Evolutionary conservation across 2,113 vertebrate species (phyloP).

Genomic region (Platysternon megacephalum): DNA sequence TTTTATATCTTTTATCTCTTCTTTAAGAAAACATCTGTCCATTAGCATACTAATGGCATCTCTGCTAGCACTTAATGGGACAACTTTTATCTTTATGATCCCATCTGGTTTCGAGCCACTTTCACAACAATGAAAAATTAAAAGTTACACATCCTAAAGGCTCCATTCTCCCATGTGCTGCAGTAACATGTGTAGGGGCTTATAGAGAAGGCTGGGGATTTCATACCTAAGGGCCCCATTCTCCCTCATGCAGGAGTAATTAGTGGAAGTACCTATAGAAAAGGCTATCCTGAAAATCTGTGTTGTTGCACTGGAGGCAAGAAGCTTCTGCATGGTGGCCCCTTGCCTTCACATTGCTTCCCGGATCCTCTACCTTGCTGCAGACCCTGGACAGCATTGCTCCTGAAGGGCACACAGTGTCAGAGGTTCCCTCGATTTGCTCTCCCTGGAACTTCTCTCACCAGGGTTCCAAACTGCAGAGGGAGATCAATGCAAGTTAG

Average conservation of each 20-base stretch:
- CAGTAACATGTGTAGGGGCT: neutral
- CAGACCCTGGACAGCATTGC: neutral
- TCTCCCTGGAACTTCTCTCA: neutral
- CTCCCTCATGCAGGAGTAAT: neutral
- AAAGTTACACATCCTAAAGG: neutral
- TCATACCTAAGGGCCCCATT: neutral
- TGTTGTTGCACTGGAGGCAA: no score
- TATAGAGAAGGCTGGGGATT: neutral
- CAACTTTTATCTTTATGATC: constrained; percentile 64
- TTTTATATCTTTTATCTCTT: constrained; percentile 69
- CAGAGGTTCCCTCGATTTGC: neutral
- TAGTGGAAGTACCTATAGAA: neutral
- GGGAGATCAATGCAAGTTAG: neutral
- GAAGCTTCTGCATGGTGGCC: neutral
- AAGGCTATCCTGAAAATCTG: neutral
- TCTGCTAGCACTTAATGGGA: constrained; percentile 55
- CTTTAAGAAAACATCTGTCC: constrained; percentile 73
- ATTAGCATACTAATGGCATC: constrained; percentile 72
- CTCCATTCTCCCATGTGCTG: neutral
- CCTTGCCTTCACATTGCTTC: neutral
- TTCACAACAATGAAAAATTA: constrained; percentile 13
- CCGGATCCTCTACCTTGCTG: neutral
- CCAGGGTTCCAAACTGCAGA: neutral
- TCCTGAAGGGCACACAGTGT: neutral
- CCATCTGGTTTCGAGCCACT: constrained; percentile 55